A percentile compares a stretch with the other conserved stretches of the same genome.
Evolutionary conservation across 2,888 invertebrate genomes (phyloP).

Genomic region (Eristalinus aeneus): DNA sequence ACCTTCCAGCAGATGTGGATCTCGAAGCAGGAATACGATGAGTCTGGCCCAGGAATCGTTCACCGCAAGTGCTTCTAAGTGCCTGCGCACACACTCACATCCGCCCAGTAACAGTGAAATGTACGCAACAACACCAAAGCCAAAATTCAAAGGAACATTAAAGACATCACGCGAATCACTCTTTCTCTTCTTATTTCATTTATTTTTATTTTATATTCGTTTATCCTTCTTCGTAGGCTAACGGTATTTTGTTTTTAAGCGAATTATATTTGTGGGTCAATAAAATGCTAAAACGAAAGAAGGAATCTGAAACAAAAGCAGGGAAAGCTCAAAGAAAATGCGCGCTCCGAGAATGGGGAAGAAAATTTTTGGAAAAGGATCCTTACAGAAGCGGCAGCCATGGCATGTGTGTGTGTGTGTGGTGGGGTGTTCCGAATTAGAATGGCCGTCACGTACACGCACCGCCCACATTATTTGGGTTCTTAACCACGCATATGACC

Average conservation of each 20-base stretch:
- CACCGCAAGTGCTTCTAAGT: conserved; percentile 98
- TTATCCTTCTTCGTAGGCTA: conserved; percentile 27
- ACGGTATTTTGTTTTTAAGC: conserved; percentile 55
- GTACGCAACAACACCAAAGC: conserved; percentile 21
- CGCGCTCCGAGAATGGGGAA: background rate
- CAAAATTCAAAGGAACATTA: conserved; percentile 71
- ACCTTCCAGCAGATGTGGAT: conserved; percentile 97
- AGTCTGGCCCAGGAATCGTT: conserved; percentile 85
- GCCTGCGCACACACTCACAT: conserved; percentile 27
- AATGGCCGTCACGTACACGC: conserved; percentile 59
- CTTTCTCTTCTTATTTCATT: conserved; percentile 50
- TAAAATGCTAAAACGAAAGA: conserved; percentile 44
- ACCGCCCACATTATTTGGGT: conserved; percentile 48
- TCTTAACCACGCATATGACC: conserved; percentile 54
- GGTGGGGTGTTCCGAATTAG: conserved; percentile 18
- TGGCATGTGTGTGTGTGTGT: background rate
- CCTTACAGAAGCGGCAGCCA: background rate
- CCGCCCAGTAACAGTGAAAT: conserved; percentile 7
- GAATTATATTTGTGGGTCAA: conserved; percentile 66
- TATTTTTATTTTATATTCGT: background rate
- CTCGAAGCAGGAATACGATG: conserved; percentile 92
- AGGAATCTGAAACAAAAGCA: conserved; percentile 16
- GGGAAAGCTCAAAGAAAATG: background rate
- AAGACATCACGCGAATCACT: conserved; percentile 71
- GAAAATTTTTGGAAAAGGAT: background rate